Base-by-base conservation (phyloP, 30 jellyfish, hydroid and myxozoan genomes). In the Turritopsis rubra region DNA sequence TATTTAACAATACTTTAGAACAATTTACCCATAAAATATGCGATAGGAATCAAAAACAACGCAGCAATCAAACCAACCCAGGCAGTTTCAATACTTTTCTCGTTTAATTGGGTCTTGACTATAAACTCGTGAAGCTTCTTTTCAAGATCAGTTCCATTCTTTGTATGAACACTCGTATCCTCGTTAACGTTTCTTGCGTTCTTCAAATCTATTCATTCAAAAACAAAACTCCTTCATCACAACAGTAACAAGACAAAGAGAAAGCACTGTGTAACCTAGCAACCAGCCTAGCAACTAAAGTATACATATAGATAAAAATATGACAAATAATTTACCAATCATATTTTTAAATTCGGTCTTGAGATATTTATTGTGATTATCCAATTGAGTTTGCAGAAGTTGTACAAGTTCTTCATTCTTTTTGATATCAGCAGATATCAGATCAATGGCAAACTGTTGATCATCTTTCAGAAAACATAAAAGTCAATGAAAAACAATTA, bases 1-100 rank as follows among this genome's bases (percentile, higher is more conserved):
- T n/a, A n/a, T n/a, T n/a, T n/a, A n/a, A n/a, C n/a, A n/a, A n/a
- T n/a, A n/a, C n/a, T 41, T 80, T n/a, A 80, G 65, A 80, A 70
- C 52, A 80, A 80, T 53, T 52, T 80, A 4, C 87, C 87, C 54
- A 80, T 25, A 52, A 80, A 22, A 31, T n/a, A 80, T 26, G 87
- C 87, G 17, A 80, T 80, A 22, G 87, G 87, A 26, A 80, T 80
- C 52, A 80, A 53, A 19, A 80, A 60, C 52, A 80, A 53, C 9
- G 87, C 87, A 31, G 82, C 87, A n/a, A 80, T 65, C 13, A 80
- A 60, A 16, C 87, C 87, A 17, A 80, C 87, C 87, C 87, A 80
- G 21, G 87, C 87, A 16, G 81, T 54, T 22, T 28, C 87, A 16
- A 80, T 80, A 27, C 81, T 30, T 29, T 65, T 53, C 41, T 65